Conservation (phyloP, 2,888 invertebrate species). For the Atethmia centrago region DNA sequence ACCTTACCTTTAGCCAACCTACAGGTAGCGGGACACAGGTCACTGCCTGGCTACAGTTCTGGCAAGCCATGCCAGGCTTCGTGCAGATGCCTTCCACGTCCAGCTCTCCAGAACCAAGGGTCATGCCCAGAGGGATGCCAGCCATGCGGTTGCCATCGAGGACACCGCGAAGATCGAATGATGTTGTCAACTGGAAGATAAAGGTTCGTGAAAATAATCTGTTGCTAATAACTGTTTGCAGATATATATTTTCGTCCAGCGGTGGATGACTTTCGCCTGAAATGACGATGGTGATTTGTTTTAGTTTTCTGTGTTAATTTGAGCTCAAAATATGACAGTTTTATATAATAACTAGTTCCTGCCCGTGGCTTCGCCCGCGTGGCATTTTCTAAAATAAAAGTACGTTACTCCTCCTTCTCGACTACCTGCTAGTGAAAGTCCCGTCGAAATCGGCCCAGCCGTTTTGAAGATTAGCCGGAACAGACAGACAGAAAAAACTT, state of each 20-base stretch:
- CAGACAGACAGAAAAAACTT: too few species aligned
- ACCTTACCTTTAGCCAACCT: conserved; percentile 84
- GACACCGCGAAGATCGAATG: conserved; percentile 82
- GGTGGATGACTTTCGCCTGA: background rate
- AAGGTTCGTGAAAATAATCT: background rate
- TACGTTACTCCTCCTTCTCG: too few species aligned
- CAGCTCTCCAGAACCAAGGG: conserved; percentile 82
- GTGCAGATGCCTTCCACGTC: conserved; percentile 86
- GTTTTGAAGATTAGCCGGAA: too few species aligned
- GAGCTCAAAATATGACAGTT: background rate
- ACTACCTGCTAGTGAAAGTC: too few species aligned
- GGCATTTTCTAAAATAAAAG: too few species aligned
- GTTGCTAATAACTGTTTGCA: background rate
- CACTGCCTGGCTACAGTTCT: conserved; percentile 82
- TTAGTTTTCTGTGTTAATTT: background rate
- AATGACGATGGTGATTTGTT: background rate
- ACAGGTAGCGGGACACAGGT: conserved; percentile 83
- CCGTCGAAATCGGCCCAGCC: too few species aligned
- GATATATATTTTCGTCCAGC: background rate
- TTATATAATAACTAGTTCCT: background rate
- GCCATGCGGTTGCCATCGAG: conserved; percentile 86
- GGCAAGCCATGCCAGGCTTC: conserved; percentile 79
- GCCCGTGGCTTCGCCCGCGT: too few species aligned
- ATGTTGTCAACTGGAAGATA: conserved; percentile 74
- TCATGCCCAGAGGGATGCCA: conserved; percentile 81